Evolutionary conservation across 2,113 vertebrate genomes (phyloP), one percentile per base, ranked within the genome.

Genomic region (Elanus axillaris): DNA sequence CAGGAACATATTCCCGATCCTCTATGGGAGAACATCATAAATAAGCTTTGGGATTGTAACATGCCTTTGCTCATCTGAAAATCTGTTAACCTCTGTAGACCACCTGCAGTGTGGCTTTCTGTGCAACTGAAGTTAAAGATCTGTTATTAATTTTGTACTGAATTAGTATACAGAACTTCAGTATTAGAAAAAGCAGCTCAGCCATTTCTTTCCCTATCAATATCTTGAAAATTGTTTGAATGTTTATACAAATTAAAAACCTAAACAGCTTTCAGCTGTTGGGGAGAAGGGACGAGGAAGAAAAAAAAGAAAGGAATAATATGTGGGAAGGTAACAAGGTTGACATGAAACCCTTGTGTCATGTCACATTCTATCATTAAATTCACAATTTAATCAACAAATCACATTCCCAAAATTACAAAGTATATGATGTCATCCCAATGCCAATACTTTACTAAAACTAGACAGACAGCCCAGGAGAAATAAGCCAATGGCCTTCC

Each of bases 21-120:
- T 0, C 22, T 5, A 3, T 6, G 15, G 14, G 43, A 14, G 20
- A 80, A 45, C 12, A 79, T 1, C 6, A 0, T 16, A 77, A 69
- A 26, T 12, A 45, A 25, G 27, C 16, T 43, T 50, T 84, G 32
- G 10, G 60, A 58, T 12, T 31, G 6, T 27, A 77, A 77, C 8
- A 34, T 0, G 1, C 12, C 25, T 77, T 78, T 2, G 1, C 21
- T 68, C 21, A 21, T 25, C 78, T 83, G 45, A 90, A 76, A 68
- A 82, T 5, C 16, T 50, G 29, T 45, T 69, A 77, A 48, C 3
- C 11, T 74, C 42, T 43, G 45, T 26, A 62, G 12, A 53, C 67
- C 26, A 55, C 9, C 19, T 59, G 20, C 14, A 81, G 31, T 16
- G 13, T 25, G 47, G 10, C 15, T 26, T 73, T 83, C 43, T 34